Evolutionary conservation across 35 echinoderm and acorn worm species (phyloP), one percentile per base, ranked within the genome.

Genomic region (Heliocidaris tuberculata): DNA sequence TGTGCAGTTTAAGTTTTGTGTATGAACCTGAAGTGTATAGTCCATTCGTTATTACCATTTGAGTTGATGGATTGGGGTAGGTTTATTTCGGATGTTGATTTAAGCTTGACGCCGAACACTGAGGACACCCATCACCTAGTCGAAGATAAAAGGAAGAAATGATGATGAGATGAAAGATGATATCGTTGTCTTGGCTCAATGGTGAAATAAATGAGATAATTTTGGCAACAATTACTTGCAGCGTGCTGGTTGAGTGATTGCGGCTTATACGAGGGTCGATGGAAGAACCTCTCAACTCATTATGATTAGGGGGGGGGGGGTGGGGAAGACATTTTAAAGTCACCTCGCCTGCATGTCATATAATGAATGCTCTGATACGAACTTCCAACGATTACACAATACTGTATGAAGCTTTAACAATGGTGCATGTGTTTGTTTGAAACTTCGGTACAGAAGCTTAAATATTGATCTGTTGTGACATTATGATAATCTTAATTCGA

Each of bases 21-120:
- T 78, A 78, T 78, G 65, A 78, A 78, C 0, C 27, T 78, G 19
- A 78, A 78, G 65, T 78, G 24, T 71, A 70, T 16, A 60, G 12
- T 42, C 87, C 87, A 89, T 48, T n/a, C 16, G 87, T 89, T 89
- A 89, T 89, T 89, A 89, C 87, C 31, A 48, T 89, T 89, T 42
- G 31, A 89, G 31, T 47, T 89, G 87, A 89, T 89, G 32, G 87
- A 89, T 89, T 48, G 87, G 7, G 32, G 87, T 89, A 16, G 47
- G 87, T 89, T 89, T 89, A 89, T 32, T 89, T 89, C 87, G 87
- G 87, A 89, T 89, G 87, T 89, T 89, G 31, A 89, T 89, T 89
- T 48, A 32, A 89, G 87, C 27, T 78, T 78, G 65, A 78, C 65
- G 65, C 65, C 65, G 65, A n/a, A 19, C 65, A 27, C 65, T n/a